Conservation (phyloP, 2,113 vertebrate species). For the Cynocephalus volans region DNA sequence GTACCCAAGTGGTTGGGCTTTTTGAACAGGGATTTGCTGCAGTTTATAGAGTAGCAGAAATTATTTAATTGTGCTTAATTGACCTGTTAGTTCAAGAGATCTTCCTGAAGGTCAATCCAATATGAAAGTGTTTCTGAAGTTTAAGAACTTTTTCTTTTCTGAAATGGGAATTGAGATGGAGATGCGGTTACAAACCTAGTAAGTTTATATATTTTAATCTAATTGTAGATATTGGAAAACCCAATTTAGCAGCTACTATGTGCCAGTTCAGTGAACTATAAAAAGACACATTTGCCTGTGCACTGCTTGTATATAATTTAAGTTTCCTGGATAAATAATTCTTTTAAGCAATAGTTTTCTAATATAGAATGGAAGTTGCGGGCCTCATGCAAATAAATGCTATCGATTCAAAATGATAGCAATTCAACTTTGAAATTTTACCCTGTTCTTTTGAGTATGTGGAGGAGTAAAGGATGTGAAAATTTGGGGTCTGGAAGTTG, state of each 20-base stretch:
- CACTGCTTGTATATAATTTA: background rate
- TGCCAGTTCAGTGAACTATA: background rate
- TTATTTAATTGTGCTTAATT: background rate
- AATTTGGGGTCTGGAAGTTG: background rate
- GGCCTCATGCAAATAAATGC: background rate
- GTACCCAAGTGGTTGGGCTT: background rate
- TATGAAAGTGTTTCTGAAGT: background rate
- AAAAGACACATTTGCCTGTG: background rate
- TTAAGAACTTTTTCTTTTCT: background rate
- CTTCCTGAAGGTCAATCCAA: background rate
- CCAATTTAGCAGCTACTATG: background rate
- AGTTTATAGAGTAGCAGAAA: background rate
- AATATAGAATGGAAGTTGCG: background rate
- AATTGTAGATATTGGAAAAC: slow-evolving; percentile 37
- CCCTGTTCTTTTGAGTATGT: background rate
- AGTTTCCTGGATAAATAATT: background rate
- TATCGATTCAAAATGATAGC: background rate
- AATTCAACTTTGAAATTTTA: background rate
- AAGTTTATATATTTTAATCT: background rate
- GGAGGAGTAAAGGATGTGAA: background rate
- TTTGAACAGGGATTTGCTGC: background rate
- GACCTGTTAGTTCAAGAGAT: background rate
- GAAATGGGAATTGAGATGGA: background rate
- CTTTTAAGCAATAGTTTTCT: background rate
- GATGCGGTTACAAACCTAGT: background rate